Conservation (phyloP, 53 echinoderm and acorn worm genomes). For the Arbacia lixula region DNA sequence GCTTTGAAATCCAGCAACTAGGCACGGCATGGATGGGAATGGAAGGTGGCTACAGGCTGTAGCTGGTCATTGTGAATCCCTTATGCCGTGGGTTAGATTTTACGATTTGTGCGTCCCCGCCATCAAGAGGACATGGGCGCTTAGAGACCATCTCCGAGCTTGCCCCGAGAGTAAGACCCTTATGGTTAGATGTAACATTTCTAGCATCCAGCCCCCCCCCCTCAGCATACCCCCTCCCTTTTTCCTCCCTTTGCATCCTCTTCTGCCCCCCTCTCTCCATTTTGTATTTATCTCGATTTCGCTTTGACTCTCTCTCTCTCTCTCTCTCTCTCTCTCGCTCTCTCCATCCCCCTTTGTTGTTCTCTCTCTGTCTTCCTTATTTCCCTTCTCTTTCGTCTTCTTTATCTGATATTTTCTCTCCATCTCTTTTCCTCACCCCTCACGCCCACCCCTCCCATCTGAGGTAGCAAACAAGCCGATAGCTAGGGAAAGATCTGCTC, state of each 20-base stretch:
- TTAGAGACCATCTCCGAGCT: no score
- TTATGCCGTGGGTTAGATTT: no score
- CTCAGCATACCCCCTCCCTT: no score
- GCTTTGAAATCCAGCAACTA: background rate
- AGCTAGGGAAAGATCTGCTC: slow-evolving; percentile 15
- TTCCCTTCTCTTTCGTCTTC: no score
- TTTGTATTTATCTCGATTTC: no score
- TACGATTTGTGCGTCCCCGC: no score
- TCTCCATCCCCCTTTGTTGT: background rate
- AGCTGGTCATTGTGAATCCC: no score
- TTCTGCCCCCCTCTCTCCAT: background rate
- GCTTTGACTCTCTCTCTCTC: background rate
- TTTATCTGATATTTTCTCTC: no score
- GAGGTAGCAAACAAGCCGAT: background rate
- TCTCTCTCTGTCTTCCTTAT: background rate
- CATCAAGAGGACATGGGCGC: no score
- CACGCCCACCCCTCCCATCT: background rate
- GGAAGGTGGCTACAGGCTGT: background rate
- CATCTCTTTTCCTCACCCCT: background rate
- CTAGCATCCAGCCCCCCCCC: background rate
- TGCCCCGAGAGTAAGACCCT: no score
- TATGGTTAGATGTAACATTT: no score
- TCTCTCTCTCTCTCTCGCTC: background rate
- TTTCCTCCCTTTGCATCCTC: no score
- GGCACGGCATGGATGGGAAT: background rate